Evolutionary conservation across 2,888 invertebrate species (phyloP).

Genomic region (Coelinius sp.): DNA sequence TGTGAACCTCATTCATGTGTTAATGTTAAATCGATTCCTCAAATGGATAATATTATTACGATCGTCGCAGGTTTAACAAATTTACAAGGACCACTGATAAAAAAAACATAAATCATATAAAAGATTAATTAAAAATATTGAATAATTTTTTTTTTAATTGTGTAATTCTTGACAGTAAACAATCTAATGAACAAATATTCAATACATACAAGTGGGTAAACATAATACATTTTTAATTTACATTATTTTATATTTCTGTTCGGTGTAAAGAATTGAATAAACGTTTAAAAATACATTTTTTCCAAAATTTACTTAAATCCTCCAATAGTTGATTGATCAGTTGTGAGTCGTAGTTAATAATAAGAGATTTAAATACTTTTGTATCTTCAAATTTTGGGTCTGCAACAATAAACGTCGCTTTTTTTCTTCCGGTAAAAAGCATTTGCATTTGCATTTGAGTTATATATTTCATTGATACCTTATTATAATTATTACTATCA

Average conservation of each 20-base stretch:
- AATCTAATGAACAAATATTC: too few relatives aligned
- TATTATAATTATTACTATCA: not conserved
- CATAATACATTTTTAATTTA: too few relatives aligned
- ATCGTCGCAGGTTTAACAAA: conserved; percentile 45
- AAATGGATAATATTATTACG: conserved; percentile 44
- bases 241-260: too few relatives aligned
- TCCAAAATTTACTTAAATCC: not conserved
- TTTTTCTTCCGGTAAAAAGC: conserved; percentile 11
- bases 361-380: not conserved
- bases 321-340: not conserved
- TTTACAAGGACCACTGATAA: conserved; percentile 37
- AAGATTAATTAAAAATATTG: too few relatives aligned
- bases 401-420: conserved; percentile 6
- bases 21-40: conserved; percentile 36
- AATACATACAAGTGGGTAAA: too few relatives aligned
- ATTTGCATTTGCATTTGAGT: conserved; percentile 24
- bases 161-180: too few relatives aligned
- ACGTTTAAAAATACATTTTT: conserved; percentile 12
- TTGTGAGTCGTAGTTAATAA: conserved; percentile 20
- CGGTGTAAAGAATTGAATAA: too few relatives aligned
- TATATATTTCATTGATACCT: not conserved
- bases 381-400: conserved; percentile 18
- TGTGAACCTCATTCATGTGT: conserved; percentile 13
- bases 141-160: too few relatives aligned
- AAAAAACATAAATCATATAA: not conserved